phyloP scores from a whole-genome alignment of 2,113 vertebrate genomes.

The Rhegmatorhina hoffmannsi region DNA sequence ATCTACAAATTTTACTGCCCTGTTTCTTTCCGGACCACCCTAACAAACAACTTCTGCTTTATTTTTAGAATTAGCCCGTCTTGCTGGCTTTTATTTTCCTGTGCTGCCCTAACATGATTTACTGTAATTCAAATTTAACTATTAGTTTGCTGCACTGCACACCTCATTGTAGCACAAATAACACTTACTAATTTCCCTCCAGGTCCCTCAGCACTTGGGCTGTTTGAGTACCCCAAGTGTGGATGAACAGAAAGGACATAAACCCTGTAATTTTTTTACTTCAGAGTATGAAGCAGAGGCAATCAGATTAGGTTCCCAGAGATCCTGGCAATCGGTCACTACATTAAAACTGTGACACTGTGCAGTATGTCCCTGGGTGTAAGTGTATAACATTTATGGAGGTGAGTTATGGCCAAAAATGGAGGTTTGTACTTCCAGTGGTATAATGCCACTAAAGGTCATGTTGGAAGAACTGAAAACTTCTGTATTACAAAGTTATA shows the following conservation, averaged over 20 bases:
- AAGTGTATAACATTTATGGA: background rate
- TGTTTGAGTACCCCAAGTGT: background rate
- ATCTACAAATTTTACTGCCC: slow-evolving; percentile 9
- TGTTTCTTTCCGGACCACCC: slow-evolving; percentile 14
- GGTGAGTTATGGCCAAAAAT: background rate
- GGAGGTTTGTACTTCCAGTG: background rate
- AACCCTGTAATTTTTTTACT: background rate
- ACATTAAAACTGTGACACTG: background rate
- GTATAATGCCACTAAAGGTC: background rate
- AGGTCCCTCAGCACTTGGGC: background rate
- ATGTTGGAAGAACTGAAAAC: background rate
- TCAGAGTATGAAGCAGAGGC: background rate
- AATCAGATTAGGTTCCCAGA: background rate
- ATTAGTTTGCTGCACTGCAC: background rate
- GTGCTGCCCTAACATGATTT: background rate
- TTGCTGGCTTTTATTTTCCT: slow-evolving; percentile 51
- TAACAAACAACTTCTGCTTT: slow-evolving; percentile 58
- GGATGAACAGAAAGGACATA: background rate
- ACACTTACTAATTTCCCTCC: background rate
- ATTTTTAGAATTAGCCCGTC: slow-evolving; percentile 44
- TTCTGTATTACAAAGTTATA: background rate
- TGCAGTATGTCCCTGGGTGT: background rate
- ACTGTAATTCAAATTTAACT: slow-evolving; percentile 36
- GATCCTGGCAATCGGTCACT: background rate
- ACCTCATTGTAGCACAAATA: background rate